Conservation (phyloP, 2,113 vertebrate genomes). For the Sialia sialis region DNA sequence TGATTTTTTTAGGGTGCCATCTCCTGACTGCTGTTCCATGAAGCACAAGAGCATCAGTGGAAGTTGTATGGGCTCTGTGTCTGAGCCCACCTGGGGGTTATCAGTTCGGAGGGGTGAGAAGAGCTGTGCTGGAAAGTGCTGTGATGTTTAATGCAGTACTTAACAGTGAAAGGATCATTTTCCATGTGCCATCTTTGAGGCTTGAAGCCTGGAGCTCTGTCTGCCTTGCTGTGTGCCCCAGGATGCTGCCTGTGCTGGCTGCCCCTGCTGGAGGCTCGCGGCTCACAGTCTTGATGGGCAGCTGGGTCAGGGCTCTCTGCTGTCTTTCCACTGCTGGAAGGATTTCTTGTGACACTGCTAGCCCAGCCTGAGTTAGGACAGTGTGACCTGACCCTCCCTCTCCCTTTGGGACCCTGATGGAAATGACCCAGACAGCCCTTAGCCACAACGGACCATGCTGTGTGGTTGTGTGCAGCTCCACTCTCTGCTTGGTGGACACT, state of each 20-base stretch:
- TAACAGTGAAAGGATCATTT: background rate
- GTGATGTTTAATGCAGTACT: background rate
- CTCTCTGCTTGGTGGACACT: background rate
- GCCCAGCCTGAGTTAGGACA: background rate
- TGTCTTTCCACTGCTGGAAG: background rate
- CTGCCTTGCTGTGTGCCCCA: background rate
- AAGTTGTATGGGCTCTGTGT: background rate
- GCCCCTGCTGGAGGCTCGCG: background rate
- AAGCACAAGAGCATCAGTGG: background rate
- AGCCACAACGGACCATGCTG: accelerated
- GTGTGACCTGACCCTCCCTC: background rate
- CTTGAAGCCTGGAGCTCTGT: background rate
- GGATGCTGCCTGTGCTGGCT: background rate
- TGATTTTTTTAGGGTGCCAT: background rate
- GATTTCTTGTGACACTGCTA: background rate
- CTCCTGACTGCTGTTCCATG: background rate
- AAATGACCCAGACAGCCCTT: background rate
- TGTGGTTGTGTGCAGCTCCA: background rate
- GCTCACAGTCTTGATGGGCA: background rate
- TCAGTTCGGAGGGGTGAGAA: background rate
- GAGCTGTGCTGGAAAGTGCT: background rate
- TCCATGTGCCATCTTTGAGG: accelerated
- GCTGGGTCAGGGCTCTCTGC: background rate
- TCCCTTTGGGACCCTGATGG: background rate
- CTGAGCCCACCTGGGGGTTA: background rate